A percentile compares a stretch with the other conserved stretches of the same genome.
Evolutionary conservation across 1,140 invertebrate species (phyloP).

Genomic region (Drosophila gunungcola): DNA sequence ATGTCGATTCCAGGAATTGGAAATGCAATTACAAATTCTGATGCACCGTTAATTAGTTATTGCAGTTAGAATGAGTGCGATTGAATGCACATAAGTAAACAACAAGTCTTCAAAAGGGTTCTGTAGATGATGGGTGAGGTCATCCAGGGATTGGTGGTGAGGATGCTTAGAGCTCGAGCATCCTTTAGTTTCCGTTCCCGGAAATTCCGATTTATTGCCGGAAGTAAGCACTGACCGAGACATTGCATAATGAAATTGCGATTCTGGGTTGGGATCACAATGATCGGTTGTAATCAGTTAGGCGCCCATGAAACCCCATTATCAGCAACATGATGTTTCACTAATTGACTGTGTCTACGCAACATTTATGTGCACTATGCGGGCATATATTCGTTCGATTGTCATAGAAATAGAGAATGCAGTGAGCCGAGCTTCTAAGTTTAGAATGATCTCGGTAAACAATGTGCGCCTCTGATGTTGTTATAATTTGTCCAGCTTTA

Average conservation of each 20-base stretch:
- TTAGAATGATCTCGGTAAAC: background rate
- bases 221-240: slow-evolving; percentile 32
- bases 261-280: slow-evolving; percentile 10
- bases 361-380: slow-evolving; percentile 34
- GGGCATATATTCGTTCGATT: slow-evolving; percentile 14
- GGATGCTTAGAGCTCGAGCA: background rate
- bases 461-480: background rate
- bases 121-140: slow-evolving; percentile 4
- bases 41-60: slow-evolving; percentile 14
- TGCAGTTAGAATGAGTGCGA: background rate
- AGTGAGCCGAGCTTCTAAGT: background rate
- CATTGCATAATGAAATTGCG: slow-evolving; percentile 34
- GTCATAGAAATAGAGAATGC: slow-evolving; percentile 6
- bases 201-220: slow-evolving; percentile 29
- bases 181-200: background rate
- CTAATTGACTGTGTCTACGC: slow-evolving; percentile 53
- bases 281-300: slow-evolving; percentile 52
- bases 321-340: slow-evolving; percentile 67
- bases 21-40: slow-evolving; percentile 17
- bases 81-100: slow-evolving; percentile 1
- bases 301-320: slow-evolving; percentile 54
- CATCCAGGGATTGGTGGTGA: background rate
- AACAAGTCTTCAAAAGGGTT: background rate
- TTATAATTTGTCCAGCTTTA: background rate
- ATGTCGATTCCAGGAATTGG: slow-evolving; percentile 27